Evolutionary conservation across 1,140 invertebrate genomes (phyloP), one percentile per base, ranked within the genome.

Genomic region (Danaus melanippus): DNA sequence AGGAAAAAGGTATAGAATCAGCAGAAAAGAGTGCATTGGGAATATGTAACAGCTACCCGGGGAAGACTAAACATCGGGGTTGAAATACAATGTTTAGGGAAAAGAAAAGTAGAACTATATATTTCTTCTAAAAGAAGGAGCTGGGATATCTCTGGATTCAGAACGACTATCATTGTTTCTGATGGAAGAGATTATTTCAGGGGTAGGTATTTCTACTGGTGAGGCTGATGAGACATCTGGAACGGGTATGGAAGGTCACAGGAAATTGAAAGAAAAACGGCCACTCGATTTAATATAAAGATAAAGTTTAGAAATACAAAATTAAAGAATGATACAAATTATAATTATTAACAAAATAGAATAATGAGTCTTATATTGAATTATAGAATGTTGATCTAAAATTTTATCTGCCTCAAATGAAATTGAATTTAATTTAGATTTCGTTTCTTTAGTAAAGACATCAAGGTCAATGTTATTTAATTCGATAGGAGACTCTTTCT

Each of bases 391-490:
- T 43, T 15, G n/a, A n/a, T n/a, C n/a, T n/a, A n/a, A n/a, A n/a
- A n/a, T n/a, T n/a, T n/a, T n/a, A n/a, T n/a, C n/a, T n/a, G n/a
- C n/a, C n/a, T n/a, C n/a, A n/a, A n/a, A n/a, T n/a, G n/a, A n/a
- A n/a, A n/a, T n/a, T n/a, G n/a, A n/a, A n/a, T n/a, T n/a, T n/a
- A n/a, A n/a, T n/a, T n/a, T n/a, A n/a, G n/a, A n/a, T n/a, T n/a
- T n/a, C n/a, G n/a, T n/a, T n/a, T n/a, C n/a, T 43, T 51, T 12
- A 21, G 51, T 65, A 56, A 55, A 51, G 45, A 48, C 41, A 43
- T 60, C 53, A 17, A 60, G 40, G 15, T 60, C 53, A 10, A 60
- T 21, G 32, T 56, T 56, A 32, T 52, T 43, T 41, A 60, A 42
- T 52, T 56, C 47, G n/a, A 56, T 46, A 46, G 42, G n/a, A n/a